phyloP scores from a whole-genome alignment of 2,888 invertebrate species.

The Lycocerus yunnanus region DNA sequence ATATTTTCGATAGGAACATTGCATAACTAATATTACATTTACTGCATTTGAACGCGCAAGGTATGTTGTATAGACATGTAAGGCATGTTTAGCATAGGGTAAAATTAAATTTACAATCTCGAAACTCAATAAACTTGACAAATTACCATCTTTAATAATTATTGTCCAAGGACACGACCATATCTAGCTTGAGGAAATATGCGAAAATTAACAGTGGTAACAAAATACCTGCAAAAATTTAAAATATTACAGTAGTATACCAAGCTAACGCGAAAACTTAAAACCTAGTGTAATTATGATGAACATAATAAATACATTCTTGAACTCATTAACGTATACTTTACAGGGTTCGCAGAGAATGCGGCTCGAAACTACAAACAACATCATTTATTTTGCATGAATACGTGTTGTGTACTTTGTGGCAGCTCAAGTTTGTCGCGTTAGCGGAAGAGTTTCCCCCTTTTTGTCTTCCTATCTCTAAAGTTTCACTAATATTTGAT shows the following conservation, averaged over 20 bases:
- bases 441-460: constrained; percentile 29
- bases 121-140: not conserved
- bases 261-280: constrained; percentile 17
- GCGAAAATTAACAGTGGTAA: not conserved
- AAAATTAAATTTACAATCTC: not conserved
- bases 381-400: constrained; percentile 44
- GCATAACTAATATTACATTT: not conserved
- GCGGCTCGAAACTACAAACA: constrained; percentile 31
- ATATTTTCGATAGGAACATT: not conserved
- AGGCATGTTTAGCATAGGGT: no score
- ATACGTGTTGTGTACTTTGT: constrained; percentile 38
- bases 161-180: not conserved
- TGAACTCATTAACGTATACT: constrained; percentile 40
- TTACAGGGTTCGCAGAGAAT: constrained; percentile 34
- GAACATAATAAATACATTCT: constrained; percentile 39
- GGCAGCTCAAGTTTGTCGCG: constrained; percentile 33
- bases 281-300: constrained; percentile 30
- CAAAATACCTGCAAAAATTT: constrained; percentile 9
- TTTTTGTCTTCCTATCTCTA: constrained; percentile 35
- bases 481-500: constrained; percentile 41
- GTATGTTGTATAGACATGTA: no score
- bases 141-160: not conserved
- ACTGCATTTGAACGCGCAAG: not conserved
- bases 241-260: constrained; percentile 9
- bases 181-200: not conserved